phyloP scores from a whole-genome alignment of 1,140 invertebrate species.

The Brachionus calyciflorus region DNA sequence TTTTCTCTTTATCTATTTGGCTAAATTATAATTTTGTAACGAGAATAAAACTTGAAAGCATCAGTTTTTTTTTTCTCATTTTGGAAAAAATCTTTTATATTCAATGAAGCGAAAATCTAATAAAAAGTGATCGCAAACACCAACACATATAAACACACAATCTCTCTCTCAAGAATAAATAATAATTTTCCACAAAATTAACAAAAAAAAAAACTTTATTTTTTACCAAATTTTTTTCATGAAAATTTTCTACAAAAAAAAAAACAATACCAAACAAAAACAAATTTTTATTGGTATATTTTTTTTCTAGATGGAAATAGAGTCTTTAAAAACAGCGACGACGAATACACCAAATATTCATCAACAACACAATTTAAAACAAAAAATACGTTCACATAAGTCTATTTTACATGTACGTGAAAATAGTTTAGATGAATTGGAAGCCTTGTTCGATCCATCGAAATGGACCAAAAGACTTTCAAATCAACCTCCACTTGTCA shows the following conservation, averaged over 20 bases:
- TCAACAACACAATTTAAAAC: slow-evolving; percentile 31
- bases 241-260: no score
- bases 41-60: not conserved
- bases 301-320: slow-evolving; percentile 35
- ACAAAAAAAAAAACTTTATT: not conserved
- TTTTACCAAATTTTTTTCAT: not conserved
- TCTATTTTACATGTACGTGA: slow-evolving; percentile 33
- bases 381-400: slow-evolving; percentile 1
- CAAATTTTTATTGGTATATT: no score
- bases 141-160: not conserved
- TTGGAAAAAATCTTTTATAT: not conserved
- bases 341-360: not conserved
- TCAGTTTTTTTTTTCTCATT: not conserved
- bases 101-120: slow-evolving; percentile 14
- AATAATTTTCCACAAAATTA: not conserved
- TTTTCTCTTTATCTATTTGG: not conserved
- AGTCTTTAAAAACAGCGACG: slow-evolving; percentile 2
- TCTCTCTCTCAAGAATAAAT: not conserved
- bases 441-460: slow-evolving; percentile 37
- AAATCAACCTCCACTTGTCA: not conserved
- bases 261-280: no score
- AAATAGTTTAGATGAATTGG: slow-evolving; percentile 42
- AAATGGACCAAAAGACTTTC: slow-evolving; percentile 8
- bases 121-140: no score
- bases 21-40: slow-evolving; percentile 22